These are phyloP conservation scores for Mycetomoellerius zeteki DNA, from an alignment of 1,140 invertebrate species.

Conservation along the genomic window DNA sequence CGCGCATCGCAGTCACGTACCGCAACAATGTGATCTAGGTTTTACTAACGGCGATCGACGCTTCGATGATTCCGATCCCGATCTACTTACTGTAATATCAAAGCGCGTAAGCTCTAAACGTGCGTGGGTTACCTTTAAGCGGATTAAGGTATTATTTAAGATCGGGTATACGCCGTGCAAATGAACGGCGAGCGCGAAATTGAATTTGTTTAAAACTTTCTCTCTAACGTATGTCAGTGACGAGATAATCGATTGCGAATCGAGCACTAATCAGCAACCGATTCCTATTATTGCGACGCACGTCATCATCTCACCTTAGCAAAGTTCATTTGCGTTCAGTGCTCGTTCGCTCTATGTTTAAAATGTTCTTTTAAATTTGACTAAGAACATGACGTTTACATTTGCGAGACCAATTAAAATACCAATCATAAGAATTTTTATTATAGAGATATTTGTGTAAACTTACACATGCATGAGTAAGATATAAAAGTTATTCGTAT, in stretches of 20 bases:
- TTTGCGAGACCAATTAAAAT: background rate
- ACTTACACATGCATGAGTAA: too few species aligned
- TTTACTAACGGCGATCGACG: conserved; percentile 21
- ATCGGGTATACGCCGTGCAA: background rate
- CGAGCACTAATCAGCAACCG: background rate
- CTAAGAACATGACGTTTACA: background rate
- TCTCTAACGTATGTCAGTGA: background rate
- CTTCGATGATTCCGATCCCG: conserved; percentile 11
- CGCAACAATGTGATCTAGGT: conserved; percentile 46
- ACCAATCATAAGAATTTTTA: background rate
- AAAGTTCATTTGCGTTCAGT: background rate
- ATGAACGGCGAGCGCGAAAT: conserved; percentile 11
- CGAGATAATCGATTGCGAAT: background rate
- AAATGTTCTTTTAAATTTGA: background rate
- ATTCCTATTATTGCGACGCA: background rate
- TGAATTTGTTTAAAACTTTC: conserved; percentile 25
- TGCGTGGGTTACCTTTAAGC: conserved; percentile 8
- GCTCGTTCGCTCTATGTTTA: background rate
- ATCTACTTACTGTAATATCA: background rate
- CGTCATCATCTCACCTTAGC: background rate
- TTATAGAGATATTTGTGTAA: background rate
- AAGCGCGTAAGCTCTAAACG: conserved; percentile 24
- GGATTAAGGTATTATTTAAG: conserved; percentile 30
- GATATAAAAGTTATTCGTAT: too few species aligned
- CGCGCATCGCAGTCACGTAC: conserved; percentile 34